Evolutionary conservation across 2,113 vertebrate genomes (phyloP).

Genomic region (Silurus asotus): DNA sequence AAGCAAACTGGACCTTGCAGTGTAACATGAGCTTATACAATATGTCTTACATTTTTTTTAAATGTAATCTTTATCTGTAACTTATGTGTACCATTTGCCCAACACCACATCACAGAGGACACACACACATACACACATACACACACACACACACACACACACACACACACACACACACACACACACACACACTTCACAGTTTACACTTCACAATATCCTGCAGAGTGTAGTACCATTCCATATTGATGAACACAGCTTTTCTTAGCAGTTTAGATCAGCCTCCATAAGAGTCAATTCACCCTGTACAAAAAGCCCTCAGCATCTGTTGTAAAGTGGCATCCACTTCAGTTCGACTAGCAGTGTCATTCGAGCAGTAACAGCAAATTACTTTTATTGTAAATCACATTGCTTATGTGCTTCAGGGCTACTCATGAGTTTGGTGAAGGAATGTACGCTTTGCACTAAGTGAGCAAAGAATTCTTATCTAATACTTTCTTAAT

Average conservation of each 20-base stretch:
- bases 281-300: conserved; percentile 33
- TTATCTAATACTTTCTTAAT: conserved; percentile 6
- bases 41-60: neutral
- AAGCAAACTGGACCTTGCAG: neutral
- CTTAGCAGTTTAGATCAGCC: conserved; percentile 23
- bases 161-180: neutral
- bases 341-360: conserved; percentile 39
- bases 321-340: conserved; percentile 31
- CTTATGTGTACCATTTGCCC: neutral
- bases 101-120: neutral
- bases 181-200: neutral
- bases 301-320: conserved; percentile 13
- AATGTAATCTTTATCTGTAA: neutral
- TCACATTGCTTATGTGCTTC: conserved; percentile 5
- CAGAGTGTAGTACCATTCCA: conserved; percentile 26
- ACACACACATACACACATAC: no score
- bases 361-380: conserved; percentile 32
- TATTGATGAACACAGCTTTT: conserved; percentile 44
- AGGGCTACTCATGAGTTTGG: neutral
- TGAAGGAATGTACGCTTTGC: neutral
- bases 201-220: conserved; percentile 9
- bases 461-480: neutral
- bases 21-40: neutral
- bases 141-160: neutral
- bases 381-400: conserved; percentile 27